These are phyloP conservation scores for Cephus rjabovi DNA, from an alignment of 2,888 invertebrate species.

Conservation along the genomic window DNA sequence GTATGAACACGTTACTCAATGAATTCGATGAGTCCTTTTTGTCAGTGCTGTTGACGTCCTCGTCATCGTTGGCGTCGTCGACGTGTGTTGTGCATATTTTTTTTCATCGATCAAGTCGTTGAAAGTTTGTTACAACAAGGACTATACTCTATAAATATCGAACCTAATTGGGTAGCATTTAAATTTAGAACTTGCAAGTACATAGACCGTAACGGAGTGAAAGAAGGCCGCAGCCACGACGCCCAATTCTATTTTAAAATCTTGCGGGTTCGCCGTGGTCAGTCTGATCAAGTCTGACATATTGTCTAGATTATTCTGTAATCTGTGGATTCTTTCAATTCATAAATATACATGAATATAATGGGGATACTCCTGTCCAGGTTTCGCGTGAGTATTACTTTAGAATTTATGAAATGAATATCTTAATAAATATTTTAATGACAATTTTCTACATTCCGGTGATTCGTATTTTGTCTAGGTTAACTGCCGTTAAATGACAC, in stretches of 20 bases:
- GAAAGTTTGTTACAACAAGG: slow-evolving; percentile 7
- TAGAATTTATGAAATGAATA: background rate
- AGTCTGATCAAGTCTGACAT: background rate
- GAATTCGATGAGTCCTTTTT: background rate
- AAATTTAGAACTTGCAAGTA: slow-evolving; percentile 46
- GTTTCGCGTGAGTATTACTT: slow-evolving; percentile 53
- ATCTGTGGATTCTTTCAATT: background rate
- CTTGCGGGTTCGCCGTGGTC: slow-evolving; percentile 4
- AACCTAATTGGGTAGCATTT: slow-evolving; percentile 39
- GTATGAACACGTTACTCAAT: background rate
- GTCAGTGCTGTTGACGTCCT: background rate
- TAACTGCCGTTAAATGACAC: background rate
- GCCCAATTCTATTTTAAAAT: slow-evolving; percentile 40
- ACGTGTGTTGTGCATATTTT: background rate
- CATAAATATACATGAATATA: background rate
- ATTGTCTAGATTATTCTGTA: background rate
- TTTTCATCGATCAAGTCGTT: background rate
- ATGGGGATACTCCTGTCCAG: slow-evolving; percentile 58
- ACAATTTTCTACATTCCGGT: background rate
- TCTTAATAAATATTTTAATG: background rate
- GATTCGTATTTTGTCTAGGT: background rate
- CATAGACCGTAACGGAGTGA: background rate
- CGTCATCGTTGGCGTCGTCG: background rate
- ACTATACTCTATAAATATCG: slow-evolving; percentile 41
- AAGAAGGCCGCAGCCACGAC: slow-evolving; percentile 11